A percentile compares a stretch with the other conserved stretches of the same genome.
These are phyloP conservation scores for Tetraodon nigroviridis DNA, from an alignment of 2,113 vertebrate genomes.

Conservation along the genomic window DNA sequence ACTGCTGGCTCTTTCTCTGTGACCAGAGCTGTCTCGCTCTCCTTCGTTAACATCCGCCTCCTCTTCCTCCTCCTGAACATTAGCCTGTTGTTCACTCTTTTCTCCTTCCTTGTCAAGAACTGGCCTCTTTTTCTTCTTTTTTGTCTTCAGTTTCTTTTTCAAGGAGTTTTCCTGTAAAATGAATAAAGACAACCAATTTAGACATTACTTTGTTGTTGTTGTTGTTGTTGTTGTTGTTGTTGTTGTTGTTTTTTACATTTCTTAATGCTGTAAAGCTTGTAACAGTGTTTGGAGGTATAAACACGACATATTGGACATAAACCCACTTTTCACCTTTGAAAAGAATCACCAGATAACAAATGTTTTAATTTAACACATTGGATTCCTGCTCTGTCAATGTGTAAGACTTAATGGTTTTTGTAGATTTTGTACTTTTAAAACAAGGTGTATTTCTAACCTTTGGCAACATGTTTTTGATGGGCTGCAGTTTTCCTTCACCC, in stretches of 20 bases:
- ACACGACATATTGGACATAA: too few relatives aligned
- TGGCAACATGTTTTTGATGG: conserved; percentile 67
- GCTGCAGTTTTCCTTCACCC: conserved; percentile 59
- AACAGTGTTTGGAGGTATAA: too few relatives aligned
- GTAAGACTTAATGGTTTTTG: too few relatives aligned
- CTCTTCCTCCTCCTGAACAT: conserved; percentile 28
- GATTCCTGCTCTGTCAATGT: not conserved
- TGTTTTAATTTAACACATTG: not conserved
- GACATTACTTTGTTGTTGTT: too few relatives aligned
- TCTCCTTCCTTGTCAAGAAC: conserved; percentile 50
- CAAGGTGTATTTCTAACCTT: conserved; percentile 49
- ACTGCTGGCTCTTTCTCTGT: conserved; percentile 56
- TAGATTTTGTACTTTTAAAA: not conserved
- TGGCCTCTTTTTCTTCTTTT: conserved; percentile 67
- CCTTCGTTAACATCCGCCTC: conserved; percentile 40
- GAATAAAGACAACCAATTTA: not conserved
- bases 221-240: too few relatives aligned
- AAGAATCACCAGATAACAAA: not conserved
- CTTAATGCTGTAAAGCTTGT: too few relatives aligned
- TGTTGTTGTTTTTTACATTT: too few relatives aligned
- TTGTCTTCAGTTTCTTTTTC: conserved; percentile 61
- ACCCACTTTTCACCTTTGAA: too few relatives aligned
- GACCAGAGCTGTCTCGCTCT: conserved; percentile 43
- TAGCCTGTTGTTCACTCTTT: not conserved
- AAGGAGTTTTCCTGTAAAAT: conserved; percentile 63